phyloP scores from a whole-genome alignment of 2,113 vertebrate species.

The Lasiurus cinereus region DNA sequence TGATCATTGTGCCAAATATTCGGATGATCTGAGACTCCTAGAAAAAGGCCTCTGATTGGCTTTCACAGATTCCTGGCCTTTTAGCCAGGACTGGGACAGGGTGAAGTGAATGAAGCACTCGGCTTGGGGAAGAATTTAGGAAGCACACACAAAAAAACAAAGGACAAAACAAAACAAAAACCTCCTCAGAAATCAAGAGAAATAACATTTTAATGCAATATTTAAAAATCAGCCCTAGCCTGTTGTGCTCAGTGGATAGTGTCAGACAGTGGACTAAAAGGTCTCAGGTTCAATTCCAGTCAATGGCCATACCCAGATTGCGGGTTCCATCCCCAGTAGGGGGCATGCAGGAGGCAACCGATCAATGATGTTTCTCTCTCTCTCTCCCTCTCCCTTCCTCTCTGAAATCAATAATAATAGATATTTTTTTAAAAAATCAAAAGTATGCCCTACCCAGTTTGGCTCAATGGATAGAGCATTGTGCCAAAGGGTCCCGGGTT shows the following conservation, averaged over 20 bases:
- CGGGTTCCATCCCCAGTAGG: too few relatives aligned
- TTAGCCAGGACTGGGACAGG: neutral
- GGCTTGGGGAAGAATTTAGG: neutral
- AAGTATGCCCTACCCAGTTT: neutral
- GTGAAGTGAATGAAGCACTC: neutral
- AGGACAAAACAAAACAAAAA: neutral
- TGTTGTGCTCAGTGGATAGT: too few relatives aligned
- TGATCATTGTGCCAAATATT: constrained; percentile 94
- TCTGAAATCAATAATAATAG: too few relatives aligned
- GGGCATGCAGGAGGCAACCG: too few relatives aligned
- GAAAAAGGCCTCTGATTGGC: constrained; percentile 28
- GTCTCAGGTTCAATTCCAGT: too few relatives aligned
- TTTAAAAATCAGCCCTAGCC: neutral
- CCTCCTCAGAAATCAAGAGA: neutral
- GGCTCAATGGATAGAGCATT: neutral
- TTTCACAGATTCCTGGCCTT: neutral
- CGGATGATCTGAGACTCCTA: constrained; percentile 92
- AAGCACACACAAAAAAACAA: neutral
- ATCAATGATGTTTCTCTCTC: too few relatives aligned
- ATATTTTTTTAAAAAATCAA: too few relatives aligned
- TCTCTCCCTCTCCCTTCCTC: too few relatives aligned
- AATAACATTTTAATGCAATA: neutral
- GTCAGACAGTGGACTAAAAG: too few relatives aligned
- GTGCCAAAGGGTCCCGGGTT: too few relatives aligned
- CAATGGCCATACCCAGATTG: too few relatives aligned